Evolutionary conservation across 2,113 vertebrate genomes (phyloP).

Genomic region (Pelmatolapia mariae): DNA sequence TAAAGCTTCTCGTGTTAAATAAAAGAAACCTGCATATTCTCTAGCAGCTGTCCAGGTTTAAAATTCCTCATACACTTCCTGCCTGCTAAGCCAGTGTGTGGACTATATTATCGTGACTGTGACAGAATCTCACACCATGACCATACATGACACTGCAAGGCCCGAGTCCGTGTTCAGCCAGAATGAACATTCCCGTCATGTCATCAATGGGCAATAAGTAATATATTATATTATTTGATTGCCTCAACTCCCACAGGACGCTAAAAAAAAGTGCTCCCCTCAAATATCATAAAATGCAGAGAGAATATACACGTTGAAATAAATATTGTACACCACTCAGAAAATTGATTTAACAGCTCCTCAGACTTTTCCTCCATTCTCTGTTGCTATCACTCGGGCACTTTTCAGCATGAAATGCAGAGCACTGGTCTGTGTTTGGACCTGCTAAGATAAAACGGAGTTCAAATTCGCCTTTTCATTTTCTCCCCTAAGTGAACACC

Average conservation of each 20-base stretch:
- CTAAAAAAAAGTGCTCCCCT: neutral
- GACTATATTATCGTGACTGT: constrained; percentile 37
- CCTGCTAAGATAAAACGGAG: constrained; percentile 54
- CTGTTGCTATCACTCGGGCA: neutral
- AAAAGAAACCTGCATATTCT: neutral
- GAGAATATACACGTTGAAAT: constrained; percentile 3
- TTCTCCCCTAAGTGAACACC: constrained; percentile 35
- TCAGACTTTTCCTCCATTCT: neutral
- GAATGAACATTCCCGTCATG: neutral
- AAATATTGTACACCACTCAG: neutral
- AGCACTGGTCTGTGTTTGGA: constrained; percentile 43
- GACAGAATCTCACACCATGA: constrained; percentile 63
- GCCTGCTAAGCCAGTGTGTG: constrained; percentile 51
- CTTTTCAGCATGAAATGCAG: constrained; percentile 46
- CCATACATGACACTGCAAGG: constrained; percentile 60
- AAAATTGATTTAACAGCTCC: constrained; percentile 18
- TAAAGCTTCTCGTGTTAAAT: neutral
- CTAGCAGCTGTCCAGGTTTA: neutral
- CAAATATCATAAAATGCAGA: neutral
- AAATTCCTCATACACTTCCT: constrained; percentile 66
- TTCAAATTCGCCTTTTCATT: constrained; percentile 54
- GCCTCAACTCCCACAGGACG: neutral
- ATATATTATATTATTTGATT: neutral
- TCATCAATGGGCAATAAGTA: neutral
- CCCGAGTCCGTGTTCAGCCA: constrained; percentile 13